A percentile compares a stretch with the other conserved stretches of the same genome.
Conservation (phyloP, 23 tunicate genomes). For the Trididemnum miniatum region DNA sequence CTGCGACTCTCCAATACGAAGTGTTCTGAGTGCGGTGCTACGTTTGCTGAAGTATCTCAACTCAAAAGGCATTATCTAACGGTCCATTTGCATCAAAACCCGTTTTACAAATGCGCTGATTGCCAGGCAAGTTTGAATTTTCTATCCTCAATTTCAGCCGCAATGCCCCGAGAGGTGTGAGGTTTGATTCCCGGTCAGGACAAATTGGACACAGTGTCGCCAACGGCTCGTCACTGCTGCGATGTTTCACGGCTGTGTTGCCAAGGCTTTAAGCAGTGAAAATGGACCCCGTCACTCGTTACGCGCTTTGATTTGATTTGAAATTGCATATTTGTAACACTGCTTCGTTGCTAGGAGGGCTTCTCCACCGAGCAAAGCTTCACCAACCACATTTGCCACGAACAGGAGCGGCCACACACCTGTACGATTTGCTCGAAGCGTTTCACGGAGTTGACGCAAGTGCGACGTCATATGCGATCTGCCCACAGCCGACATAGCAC, state of each 20-base stretch:
- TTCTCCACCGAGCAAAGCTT: conserved; percentile 61
- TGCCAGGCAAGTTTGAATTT: no score
- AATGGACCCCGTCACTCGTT: no score
- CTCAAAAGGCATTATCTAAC: conserved; percentile 81
- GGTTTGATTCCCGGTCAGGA: no score
- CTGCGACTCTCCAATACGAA: conserved; percentile 52
- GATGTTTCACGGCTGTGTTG: no score
- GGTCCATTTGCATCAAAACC: conserved; percentile 66
- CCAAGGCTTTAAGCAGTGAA: no score
- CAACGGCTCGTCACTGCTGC: no score
- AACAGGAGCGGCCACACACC: conserved; percentile 87
- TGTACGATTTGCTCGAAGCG: conserved; percentile 85
- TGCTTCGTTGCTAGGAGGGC: conserved; percentile 80
- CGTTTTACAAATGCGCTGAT: conserved; percentile 88
- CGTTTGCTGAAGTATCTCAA: conserved; percentile 64
- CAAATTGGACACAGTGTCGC: no score
- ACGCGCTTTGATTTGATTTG: no score
- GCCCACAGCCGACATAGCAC: conserved; percentile 56
- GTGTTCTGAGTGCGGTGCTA: conserved; percentile 76
- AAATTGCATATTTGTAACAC: no score
- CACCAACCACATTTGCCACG: conserved; percentile 87
- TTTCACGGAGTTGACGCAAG: conserved; percentile 50
- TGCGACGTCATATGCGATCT: conserved; percentile 76
- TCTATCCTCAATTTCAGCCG: no score
- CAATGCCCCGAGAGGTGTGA: no score